Evolutionary conservation across 2,888 invertebrate species (phyloP).

Genomic region (Entomobrya multifasciata): DNA sequence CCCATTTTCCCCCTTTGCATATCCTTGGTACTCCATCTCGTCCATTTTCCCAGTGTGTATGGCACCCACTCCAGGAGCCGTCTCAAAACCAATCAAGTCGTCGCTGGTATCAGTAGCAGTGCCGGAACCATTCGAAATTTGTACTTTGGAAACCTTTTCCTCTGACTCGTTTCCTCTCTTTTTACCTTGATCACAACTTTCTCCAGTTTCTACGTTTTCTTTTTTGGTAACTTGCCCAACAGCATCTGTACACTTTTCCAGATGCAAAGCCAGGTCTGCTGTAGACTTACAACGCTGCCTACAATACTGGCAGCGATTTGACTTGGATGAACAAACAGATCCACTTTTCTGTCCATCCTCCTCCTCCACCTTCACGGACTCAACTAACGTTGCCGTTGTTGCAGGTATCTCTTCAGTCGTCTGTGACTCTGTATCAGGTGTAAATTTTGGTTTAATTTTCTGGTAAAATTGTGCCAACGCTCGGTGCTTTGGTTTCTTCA

Average conservation of each 20-base stretch:
- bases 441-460: conserved; percentile 52
- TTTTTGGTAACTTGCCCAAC: conserved; percentile 71
- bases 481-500: conserved; percentile 61
- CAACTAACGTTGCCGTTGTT: not conserved
- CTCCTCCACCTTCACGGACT: not conserved
- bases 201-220: conserved; percentile 39
- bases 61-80: conserved; percentile 83
- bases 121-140: conserved; percentile 68
- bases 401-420: conserved; percentile 34
- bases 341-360: conserved; percentile 20
- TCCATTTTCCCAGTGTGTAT: conserved; percentile 78
- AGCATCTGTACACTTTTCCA: conserved; percentile 87
- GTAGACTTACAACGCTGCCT: conserved; percentile 93
- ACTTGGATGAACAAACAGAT: conserved; percentile 53
- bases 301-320: conserved; percentile 88
- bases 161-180: conserved; percentile 27
- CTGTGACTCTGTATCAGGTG: conserved; percentile 8
- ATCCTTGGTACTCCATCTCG: conserved; percentile 71
- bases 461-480: conserved; percentile 60
- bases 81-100: conserved; percentile 82
- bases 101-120: conserved; percentile 78
- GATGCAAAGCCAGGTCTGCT: conserved; percentile 88
- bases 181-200: not conserved
- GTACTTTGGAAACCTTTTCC: conserved; percentile 63
- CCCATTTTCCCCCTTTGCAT: not conserved